Percentiles rank a stretch among this genome's conserved stretches.
Conservation (phyloP, 2,113 vertebrate species). For the Etia nguti region DNA sequence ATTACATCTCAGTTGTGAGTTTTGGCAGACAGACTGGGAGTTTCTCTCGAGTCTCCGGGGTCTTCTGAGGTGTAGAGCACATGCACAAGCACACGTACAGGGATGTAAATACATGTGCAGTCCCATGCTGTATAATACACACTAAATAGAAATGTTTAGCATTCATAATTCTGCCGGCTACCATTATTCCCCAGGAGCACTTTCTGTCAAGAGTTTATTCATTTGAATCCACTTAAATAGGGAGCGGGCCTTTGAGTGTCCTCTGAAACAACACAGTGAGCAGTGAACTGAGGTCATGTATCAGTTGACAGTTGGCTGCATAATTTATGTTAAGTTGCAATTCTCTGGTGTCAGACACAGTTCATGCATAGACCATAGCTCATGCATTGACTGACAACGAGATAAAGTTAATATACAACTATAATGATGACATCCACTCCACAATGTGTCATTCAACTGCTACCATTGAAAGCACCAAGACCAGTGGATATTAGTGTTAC, state of each 20-base stretch:
- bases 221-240: constrained; percentile 57
- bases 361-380: constrained; percentile 51
- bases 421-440: constrained; percentile 32
- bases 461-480: background rate
- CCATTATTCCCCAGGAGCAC: constrained; percentile 48
- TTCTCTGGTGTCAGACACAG: constrained; percentile 54
- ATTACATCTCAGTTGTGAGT: constrained; percentile 61
- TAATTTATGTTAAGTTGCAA: constrained; percentile 72
- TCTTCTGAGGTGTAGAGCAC: constrained; percentile 17
- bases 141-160: constrained; percentile 43
- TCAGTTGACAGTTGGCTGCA: constrained; percentile 70
- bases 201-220: constrained; percentile 48
- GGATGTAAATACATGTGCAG: background rate
- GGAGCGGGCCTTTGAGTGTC: constrained; percentile 47
- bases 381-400: constrained; percentile 23
- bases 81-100: background rate
- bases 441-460: constrained; percentile 1
- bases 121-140: background rate
- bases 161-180: constrained; percentile 52
- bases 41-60: constrained; percentile 52
- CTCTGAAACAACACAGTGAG: constrained; percentile 51
- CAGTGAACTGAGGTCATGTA: constrained; percentile 57
- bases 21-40: constrained; percentile 60
- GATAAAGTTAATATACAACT: constrained; percentile 29
- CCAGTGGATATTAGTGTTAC: background rate